Conservation (phyloP, 2,113 vertebrate species). For the Cricetomys ansorgei region DNA sequence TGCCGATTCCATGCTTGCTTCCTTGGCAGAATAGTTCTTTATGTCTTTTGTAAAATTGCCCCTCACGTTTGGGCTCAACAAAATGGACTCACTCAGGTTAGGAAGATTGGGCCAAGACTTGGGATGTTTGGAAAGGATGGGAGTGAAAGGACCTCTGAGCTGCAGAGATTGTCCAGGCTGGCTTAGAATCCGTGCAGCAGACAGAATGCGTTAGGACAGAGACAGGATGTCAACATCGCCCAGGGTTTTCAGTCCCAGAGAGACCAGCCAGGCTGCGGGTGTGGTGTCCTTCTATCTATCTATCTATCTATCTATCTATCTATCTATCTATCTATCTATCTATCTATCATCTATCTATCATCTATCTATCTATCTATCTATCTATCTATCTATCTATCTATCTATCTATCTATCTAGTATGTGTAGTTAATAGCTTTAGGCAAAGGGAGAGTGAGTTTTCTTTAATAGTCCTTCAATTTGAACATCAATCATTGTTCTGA, state of each 20-base stretch:
- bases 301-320: too few species aligned
- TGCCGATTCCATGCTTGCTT: neutral
- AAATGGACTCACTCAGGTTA: neutral
- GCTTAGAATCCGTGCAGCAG: neutral
- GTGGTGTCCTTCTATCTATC: neutral
- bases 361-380: neutral
- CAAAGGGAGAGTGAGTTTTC: neutral
- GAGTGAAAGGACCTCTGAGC: too few species aligned
- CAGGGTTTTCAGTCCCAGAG: neutral
- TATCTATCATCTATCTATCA: too few species aligned
- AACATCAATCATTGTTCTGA: neutral
- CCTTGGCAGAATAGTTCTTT: neutral
- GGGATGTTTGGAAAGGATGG: neutral
- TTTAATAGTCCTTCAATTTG: neutral
- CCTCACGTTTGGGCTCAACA: neutral
- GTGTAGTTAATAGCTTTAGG: neutral
- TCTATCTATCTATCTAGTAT: too few species aligned
- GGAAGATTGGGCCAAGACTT: neutral
- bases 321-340: neutral
- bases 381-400: too few species aligned
- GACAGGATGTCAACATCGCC: neutral
- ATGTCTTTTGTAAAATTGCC: neutral
- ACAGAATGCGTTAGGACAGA: neutral
- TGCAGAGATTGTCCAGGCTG: neutral
- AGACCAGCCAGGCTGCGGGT: neutral